Conservation (phyloP, 2,888 invertebrate species). For the Steinernema carpocapsae region DNA sequence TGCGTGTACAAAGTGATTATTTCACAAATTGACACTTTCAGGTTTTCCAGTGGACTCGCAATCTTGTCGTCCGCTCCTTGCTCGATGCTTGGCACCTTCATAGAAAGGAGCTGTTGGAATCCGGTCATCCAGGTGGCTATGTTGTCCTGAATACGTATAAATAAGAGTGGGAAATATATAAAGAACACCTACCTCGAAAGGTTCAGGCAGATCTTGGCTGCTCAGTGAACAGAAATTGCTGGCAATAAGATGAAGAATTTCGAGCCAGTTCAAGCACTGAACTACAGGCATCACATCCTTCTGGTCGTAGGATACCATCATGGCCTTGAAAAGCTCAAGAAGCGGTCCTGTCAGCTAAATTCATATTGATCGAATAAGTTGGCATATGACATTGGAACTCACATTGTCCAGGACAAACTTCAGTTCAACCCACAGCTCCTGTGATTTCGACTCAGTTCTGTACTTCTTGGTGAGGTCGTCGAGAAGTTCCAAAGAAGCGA, state of each 20-base stretch:
- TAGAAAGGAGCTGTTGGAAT: constrained; percentile 81
- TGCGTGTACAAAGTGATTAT: constrained; percentile 90
- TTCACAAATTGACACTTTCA: constrained; percentile 83
- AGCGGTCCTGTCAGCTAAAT: constrained; percentile 19
- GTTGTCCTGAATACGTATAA: constrained; percentile 82
- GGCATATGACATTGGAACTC: too few species aligned
- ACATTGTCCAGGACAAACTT: constrained; percentile 84
- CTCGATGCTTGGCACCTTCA: constrained; percentile 47
- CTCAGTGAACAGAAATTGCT: constrained; percentile 97
- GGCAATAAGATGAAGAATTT: constrained; percentile 50
- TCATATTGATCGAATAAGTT: too few species aligned
- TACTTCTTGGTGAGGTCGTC: constrained; percentile 89
- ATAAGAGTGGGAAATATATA: neutral
- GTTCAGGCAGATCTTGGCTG: constrained; percentile 96
- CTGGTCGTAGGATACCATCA: constrained; percentile 7
- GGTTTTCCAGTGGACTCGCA: constrained; percentile 57
- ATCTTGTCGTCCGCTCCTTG: constrained; percentile 52
- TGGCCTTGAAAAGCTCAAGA: neutral
- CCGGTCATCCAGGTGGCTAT: constrained; percentile 93
- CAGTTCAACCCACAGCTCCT: constrained; percentile 92
- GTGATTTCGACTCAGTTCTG: constrained; percentile 91
- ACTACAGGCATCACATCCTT: constrained; percentile 9
- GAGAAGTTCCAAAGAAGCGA: constrained; percentile 90
- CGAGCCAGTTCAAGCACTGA: constrained; percentile 44
- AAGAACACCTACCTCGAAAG: constrained; percentile 80